These are phyloP conservation scores for Danaus chrysippus DNA, from an alignment of 2,888 invertebrate species.

Conservation along the genomic window DNA sequence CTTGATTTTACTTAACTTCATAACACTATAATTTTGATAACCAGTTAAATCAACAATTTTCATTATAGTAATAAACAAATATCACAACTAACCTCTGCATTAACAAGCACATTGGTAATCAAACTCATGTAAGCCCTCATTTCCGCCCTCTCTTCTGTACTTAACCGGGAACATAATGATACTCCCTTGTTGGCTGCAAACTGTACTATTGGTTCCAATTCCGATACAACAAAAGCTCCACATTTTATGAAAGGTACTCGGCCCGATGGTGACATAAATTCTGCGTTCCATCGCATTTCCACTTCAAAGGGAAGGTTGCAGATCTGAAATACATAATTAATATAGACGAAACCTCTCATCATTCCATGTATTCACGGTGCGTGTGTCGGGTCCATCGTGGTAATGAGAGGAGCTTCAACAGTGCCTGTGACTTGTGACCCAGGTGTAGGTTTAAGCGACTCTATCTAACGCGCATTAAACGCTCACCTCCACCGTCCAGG, in stretches of 20 bases:
- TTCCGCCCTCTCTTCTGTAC: slow-evolving; percentile 89
- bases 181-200: slow-evolving; percentile 92
- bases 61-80: neutral
- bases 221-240: slow-evolving; percentile 92
- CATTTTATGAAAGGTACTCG: slow-evolving; percentile 95
- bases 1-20: too few relatives aligned
- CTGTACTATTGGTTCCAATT: slow-evolving; percentile 94
- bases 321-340: slow-evolving; percentile 78
- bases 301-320: slow-evolving; percentile 90
- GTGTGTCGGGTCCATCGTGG: too few relatives aligned
- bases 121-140: slow-evolving; percentile 96
- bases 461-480: too few relatives aligned
- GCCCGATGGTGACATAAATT: slow-evolving; percentile 97
- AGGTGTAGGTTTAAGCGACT: too few relatives aligned
- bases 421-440: too few relatives aligned
- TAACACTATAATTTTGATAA: neutral
- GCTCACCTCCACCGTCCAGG: too few relatives aligned
- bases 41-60: neutral
- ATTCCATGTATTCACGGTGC: too few relatives aligned
- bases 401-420: too few relatives aligned
- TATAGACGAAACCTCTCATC: neutral
- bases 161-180: slow-evolving; percentile 84
- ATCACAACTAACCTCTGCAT: slow-evolving; percentile 87
- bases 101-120: slow-evolving; percentile 91
- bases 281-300: slow-evolving; percentile 93